Conservation (phyloP, 1,140 invertebrate genomes). For the Helicoverpa armigera region DNA sequence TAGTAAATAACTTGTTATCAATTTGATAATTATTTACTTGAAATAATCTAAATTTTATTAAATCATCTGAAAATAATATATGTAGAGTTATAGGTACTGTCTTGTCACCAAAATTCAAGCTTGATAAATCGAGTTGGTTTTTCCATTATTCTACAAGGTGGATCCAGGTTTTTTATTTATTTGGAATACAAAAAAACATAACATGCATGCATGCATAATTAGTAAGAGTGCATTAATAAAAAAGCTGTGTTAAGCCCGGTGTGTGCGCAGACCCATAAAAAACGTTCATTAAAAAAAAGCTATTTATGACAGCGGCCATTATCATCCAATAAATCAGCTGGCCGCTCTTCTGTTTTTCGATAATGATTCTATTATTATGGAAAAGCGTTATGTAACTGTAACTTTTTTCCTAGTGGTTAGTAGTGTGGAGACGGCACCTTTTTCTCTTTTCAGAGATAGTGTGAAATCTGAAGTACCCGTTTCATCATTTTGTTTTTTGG, state of each 20-base stretch:
- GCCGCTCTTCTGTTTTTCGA: constrained; percentile 86
- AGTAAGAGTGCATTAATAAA: constrained; percentile 66
- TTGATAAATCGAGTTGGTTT: constrained; percentile 44
- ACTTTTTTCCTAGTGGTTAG: constrained; percentile 71
- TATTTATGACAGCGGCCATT: constrained; percentile 85
- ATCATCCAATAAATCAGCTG: constrained; percentile 86
- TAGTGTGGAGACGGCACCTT: constrained; percentile 61
- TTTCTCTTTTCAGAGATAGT: background rate
- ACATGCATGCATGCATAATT: constrained; percentile 68
- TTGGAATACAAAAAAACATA: constrained; percentile 55
- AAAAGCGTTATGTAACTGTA: constrained; percentile 86
- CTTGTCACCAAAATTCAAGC: constrained; percentile 17
- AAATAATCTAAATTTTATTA: background rate
- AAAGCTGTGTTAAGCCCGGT: constrained; percentile 67
- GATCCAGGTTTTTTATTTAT: constrained; percentile 55
- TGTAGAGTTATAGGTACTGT: background rate
- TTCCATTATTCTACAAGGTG: constrained; percentile 62
- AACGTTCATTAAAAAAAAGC: constrained; percentile 80
- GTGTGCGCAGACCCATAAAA: constrained; percentile 69
- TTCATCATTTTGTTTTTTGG: background rate
- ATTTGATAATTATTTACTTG: too few species aligned
- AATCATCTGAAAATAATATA: background rate
- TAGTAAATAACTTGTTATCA: too few species aligned
- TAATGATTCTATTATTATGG: constrained; percentile 87
- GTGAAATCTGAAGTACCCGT: background rate